A percentile compares a stretch with the other conserved stretches of the same genome.
phyloP scores from a whole-genome alignment of 2,113 vertebrate genomes.

The Crocuta crocuta region DNA sequence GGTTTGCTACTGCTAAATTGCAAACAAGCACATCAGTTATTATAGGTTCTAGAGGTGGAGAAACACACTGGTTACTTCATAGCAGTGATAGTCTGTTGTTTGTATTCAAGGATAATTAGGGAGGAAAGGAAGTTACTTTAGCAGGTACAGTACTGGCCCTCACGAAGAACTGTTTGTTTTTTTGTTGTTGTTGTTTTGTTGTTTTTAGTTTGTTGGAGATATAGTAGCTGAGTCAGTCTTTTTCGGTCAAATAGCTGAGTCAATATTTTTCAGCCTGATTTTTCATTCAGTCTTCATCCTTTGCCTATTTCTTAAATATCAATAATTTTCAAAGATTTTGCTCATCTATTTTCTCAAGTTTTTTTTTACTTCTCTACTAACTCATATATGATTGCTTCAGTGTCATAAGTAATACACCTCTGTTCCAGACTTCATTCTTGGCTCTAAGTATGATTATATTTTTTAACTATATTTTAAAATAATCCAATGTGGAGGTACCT shows the following conservation, averaged over 20 bases:
- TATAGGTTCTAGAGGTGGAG: neutral
- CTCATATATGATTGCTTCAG: neutral
- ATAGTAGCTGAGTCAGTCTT: neutral
- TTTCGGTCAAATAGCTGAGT: neutral
- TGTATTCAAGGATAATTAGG: neutral
- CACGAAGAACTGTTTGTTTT: neutral
- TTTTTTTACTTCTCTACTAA: neutral
- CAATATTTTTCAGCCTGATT: neutral
- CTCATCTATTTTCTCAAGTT: neutral
- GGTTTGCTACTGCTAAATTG: neutral
- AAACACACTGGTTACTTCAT: neutral
- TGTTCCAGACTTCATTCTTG: neutral
- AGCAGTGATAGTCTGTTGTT: neutral
- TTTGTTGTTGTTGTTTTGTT: neutral
- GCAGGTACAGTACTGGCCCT: neutral
- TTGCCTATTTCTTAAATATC: neutral
- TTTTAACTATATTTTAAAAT: conserved; percentile 2
- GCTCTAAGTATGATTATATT: neutral
- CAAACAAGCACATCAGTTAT: neutral
- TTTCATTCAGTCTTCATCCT: neutral
- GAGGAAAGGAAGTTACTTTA: neutral
- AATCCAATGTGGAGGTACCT: neutral
- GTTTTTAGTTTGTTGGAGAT: neutral
- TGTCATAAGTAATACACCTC: neutral
- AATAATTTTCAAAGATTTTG: neutral